These are phyloP conservation scores for Bombus balteatus DNA, from an alignment of 1,140 invertebrate species.

Conservation along the genomic window DNA sequence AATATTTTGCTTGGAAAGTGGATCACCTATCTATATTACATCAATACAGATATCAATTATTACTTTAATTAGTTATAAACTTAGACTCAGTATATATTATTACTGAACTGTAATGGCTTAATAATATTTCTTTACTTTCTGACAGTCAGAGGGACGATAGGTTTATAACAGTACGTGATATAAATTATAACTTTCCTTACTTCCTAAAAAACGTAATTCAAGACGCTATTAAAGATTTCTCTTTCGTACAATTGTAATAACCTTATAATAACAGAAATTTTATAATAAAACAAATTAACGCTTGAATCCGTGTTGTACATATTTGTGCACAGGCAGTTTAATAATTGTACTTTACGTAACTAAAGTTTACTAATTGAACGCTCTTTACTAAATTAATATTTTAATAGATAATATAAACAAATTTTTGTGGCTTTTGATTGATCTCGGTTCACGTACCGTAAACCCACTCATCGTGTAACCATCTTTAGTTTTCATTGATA, in stretches of 20 bases:
- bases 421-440: conserved; percentile 57
- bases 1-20: conserved; percentile 51
- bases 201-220: conserved; percentile 40
- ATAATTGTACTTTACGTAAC: conserved; percentile 46
- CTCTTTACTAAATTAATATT: conserved; percentile 27
- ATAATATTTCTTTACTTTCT: conserved; percentile 66
- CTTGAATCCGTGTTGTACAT: conserved; percentile 29
- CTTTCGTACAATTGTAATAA: conserved; percentile 21
- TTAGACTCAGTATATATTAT: conserved; percentile 56
- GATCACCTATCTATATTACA: conserved; percentile 60
- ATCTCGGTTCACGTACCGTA: conserved; percentile 56
- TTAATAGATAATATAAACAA: conserved; percentile 14
- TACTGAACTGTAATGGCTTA: conserved; percentile 52
- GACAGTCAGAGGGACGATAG: conserved; percentile 60
- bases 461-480: conserved; percentile 49
- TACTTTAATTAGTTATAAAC: conserved; percentile 68
- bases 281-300: conserved; percentile 20
- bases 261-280: conserved; percentile 35
- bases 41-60: conserved; percentile 64
- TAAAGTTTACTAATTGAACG: conserved; percentile 30
- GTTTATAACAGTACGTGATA: conserved; percentile 60
- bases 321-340: conserved; percentile 60
- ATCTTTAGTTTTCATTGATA: conserved; percentile 47
- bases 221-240: conserved; percentile 31
- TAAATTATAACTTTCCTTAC: conserved; percentile 33